Evolutionary conservation across 2,797 vertebrate species (phyloP).

Genomic region (Myotis daubentonii): DNA sequence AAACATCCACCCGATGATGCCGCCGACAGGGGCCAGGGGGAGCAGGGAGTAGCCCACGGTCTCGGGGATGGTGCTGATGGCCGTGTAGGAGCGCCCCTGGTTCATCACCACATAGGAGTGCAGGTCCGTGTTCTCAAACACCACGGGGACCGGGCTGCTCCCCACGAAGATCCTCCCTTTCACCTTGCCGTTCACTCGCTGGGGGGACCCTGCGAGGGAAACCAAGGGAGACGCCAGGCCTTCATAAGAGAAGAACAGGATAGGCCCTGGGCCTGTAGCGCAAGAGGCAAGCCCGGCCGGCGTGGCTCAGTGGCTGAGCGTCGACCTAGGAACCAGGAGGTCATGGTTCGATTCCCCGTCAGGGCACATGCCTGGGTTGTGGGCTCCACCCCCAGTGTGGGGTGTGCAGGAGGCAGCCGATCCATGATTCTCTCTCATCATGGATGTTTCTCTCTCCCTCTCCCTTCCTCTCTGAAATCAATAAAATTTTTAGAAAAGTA

Average conservation of each 20-base stretch:
- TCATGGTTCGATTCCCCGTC: not conserved
- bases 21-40: conserved; percentile 92
- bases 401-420: too few species aligned
- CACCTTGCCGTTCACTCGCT: conserved; percentile 96
- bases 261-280: not conserved
- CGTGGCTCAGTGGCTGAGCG: not conserved
- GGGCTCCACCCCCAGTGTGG: too few species aligned
- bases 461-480: not conserved
- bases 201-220: conserved; percentile 91
- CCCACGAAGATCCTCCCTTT: conserved; percentile 92
- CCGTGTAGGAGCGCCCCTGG: conserved; percentile 95
- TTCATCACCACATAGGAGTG: conserved; percentile 98
- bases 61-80: conserved; percentile 93
- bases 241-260: not conserved
- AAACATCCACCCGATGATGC: conserved; percentile 97
- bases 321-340: not conserved
- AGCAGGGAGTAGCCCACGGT: conserved; percentile 91
- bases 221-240: not conserved
- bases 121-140: conserved; percentile 92
- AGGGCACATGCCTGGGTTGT: too few species aligned
- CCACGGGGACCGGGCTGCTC: conserved; percentile 84
- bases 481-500: not conserved
- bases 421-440: not conserved
- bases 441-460: not conserved
- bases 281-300: not conserved